Evolutionary conservation across 2,797 vertebrate species (phyloP), one percentile per base, ranked within the genome.

Genomic region (Champsocephalus gunnari): DNA sequence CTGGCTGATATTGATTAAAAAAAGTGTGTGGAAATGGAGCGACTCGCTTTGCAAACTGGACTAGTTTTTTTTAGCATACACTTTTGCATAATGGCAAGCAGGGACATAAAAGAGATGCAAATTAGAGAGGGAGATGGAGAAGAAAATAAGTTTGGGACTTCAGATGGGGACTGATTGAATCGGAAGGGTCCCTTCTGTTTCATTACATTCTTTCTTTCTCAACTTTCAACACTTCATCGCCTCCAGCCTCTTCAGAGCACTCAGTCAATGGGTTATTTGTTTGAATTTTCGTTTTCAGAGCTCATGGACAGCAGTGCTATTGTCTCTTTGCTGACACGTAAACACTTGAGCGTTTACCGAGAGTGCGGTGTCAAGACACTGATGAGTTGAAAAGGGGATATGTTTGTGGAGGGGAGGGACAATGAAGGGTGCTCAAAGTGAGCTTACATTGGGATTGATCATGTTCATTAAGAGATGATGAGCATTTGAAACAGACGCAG

Each of bases 51-150:
- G 83, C 80, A 82, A 84, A 85, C 77, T 4, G 59, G 66, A 84
- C 72, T 80, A 65, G 66, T 86, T 90, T 90, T 12, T 48, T 86
- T 88, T 80, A 79, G 75, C 60, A 12, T 86, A 55, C 56, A 87
- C 68, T 90, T 89, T 84, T 91, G 82, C 83, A 92, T 92, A 89
- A 92, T 92, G 83, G 76, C 54, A 87, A 84, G 74, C 49, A 16
- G 80, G 77, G 75, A 91, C 89, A 91, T 94, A 89, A 93, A 93
- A 93, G 89, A 82, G 73, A 92, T 93, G 91, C 86, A 92, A 92
- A 92, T 92, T 83, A 89, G 81, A 1, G 45, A 72, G 64, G 44
- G 71, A 87, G 66, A 88, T 68, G 56, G 84, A 83, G 82, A 77
- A 13, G 81, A 82, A 75, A 75, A 86, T 80, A 82, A 85, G 80